Conservation (phyloP, 2,797 vertebrate species). For the Xyrichtys novacula region DNA sequence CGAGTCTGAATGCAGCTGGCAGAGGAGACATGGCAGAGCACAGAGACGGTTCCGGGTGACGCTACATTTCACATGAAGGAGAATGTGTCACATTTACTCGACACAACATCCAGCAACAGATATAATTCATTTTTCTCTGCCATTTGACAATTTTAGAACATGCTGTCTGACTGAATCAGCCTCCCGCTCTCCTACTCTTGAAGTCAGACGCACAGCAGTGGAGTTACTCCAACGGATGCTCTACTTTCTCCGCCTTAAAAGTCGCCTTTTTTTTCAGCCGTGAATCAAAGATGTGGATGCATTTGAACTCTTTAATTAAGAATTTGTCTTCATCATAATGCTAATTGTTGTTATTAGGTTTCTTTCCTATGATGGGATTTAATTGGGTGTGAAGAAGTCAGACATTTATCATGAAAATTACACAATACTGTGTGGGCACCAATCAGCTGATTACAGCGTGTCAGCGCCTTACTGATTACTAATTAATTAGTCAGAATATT, state of each 20-base stretch:
- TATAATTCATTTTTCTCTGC: slow-evolving; percentile 41
- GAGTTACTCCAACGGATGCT: slow-evolving; percentile 1
- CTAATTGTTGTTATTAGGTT: too few relatives aligned
- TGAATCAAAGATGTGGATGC: neutral
- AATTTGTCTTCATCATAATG: too few relatives aligned
- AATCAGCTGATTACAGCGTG: too few relatives aligned
- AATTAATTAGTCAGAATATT: too few relatives aligned
- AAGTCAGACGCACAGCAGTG: neutral
- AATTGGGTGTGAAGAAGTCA: too few relatives aligned
- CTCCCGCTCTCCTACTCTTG: slow-evolving; percentile 14
- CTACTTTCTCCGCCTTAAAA: neutral
- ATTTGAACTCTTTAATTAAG: neutral
- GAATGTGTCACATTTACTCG: slow-evolving; percentile 59
- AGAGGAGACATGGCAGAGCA: slow-evolving; percentile 42
- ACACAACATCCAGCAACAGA: slow-evolving; percentile 40
- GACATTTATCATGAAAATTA: too few relatives aligned
- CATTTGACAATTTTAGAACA: slow-evolving; percentile 44
- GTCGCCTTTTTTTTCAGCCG: neutral
- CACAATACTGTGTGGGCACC: too few relatives aligned
- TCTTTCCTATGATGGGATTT: too few relatives aligned
- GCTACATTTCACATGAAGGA: slow-evolving; percentile 48
- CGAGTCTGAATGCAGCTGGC: slow-evolving; percentile 42
- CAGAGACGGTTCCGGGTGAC: slow-evolving; percentile 16
- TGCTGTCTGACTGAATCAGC: slow-evolving; percentile 43
- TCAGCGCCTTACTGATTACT: too few relatives aligned